Percentiles rank a stretch among this genome's conserved stretches.
phyloP scores from a whole-genome alignment of 2,113 vertebrate genomes.

The Turnix velox region DNA sequence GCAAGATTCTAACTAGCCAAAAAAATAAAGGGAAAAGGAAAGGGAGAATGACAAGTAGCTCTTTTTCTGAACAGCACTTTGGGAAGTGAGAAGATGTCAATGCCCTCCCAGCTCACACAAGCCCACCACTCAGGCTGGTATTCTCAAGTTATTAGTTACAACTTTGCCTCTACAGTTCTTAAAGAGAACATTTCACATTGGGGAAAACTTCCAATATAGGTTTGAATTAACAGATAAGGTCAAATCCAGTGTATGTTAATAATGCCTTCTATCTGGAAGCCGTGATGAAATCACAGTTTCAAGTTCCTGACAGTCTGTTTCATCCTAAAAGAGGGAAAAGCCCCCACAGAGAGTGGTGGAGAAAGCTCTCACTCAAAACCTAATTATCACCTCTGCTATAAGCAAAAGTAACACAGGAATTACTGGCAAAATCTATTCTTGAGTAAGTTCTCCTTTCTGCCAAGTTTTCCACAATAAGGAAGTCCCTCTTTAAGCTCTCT shows the following conservation, averaged over 20 bases:
- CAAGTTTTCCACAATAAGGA: constrained; percentile 42
- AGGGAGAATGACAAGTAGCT: neutral
- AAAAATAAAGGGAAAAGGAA: too few relatives aligned
- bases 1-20: neutral
- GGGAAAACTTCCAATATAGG: constrained; percentile 39
- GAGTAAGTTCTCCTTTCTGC: constrained; percentile 10
- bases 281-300: constrained; percentile 9
- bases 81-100: neutral
- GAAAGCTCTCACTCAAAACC: neutral
- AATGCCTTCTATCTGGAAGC: neutral
- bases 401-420: neutral
- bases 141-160: constrained; percentile 18
- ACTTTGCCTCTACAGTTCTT: neutral
- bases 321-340: constrained; percentile 5
- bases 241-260: neutral
- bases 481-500: constrained; percentile 39
- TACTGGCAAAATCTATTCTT: neutral
- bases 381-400: neutral
- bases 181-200: constrained; percentile 56
- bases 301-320: neutral
- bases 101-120: constrained; percentile 11
- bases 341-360: neutral
- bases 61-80: neutral
- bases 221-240: neutral
- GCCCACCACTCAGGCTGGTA: neutral